phyloP scores from a whole-genome alignment of 2,888 invertebrate species.

The Meta bourneti region DNA sequence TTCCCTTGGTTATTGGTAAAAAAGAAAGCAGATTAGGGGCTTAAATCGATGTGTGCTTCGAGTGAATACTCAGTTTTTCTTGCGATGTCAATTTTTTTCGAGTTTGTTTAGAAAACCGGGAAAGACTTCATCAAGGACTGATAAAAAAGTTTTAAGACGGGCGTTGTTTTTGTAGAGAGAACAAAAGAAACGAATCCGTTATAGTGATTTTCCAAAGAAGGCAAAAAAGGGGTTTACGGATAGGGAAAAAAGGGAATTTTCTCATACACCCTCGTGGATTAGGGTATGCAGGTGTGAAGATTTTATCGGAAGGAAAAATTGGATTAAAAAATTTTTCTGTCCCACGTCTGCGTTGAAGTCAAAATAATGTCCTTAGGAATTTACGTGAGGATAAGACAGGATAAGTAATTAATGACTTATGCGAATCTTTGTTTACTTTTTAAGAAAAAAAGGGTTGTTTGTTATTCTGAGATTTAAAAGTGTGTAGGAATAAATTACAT shows the following conservation, averaged over 20 bases:
- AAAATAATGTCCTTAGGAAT: neutral
- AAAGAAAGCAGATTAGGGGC: constrained; percentile 42
- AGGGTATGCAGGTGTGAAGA: constrained; percentile 9
- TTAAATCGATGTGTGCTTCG: constrained; percentile 46
- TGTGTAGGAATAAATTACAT: no score
- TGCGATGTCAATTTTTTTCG: constrained; percentile 8
- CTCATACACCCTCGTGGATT: neutral
- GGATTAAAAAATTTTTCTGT: neutral
- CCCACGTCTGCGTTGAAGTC: neutral
- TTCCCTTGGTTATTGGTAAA: constrained; percentile 17
- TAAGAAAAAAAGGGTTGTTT: no score
- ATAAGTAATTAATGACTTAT: neutral
- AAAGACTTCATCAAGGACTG: constrained; percentile 6
- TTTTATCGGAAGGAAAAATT: neutral
- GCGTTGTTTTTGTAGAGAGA: neutral
- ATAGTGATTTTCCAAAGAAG: neutral
- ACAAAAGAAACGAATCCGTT: neutral
- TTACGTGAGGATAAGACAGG: neutral
- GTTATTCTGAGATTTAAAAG: no score
- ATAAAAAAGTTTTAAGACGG: neutral
- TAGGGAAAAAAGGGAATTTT: neutral
- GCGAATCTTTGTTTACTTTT: neutral
- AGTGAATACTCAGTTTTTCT: neutral
- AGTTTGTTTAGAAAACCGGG: constrained; percentile 8
- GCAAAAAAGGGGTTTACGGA: neutral